These are phyloP conservation scores for Argynnis bischoffii DNA, from an alignment of 2,888 invertebrate genomes.

Conservation along the genomic window DNA sequence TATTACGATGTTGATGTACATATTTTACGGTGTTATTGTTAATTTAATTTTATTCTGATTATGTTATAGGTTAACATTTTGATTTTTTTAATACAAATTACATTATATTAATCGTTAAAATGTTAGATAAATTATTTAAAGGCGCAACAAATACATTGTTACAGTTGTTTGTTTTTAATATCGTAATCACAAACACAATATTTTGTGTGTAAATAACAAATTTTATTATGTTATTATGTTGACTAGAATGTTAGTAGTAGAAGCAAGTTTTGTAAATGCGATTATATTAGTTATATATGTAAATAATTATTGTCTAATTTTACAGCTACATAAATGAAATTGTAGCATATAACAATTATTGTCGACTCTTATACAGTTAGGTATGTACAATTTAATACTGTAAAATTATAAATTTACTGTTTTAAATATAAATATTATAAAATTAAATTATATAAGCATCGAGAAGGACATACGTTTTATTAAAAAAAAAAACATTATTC, in stretches of 20 bases:
- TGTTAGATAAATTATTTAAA: no score
- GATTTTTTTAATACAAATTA: no score
- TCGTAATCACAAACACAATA: slow-evolving; percentile 10
- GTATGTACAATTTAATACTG: slow-evolving; percentile 7
- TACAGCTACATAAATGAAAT: background rate
- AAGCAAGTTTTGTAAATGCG: slow-evolving; percentile 21
- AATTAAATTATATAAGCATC: background rate
- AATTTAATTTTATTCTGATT: no score
- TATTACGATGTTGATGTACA: no score
- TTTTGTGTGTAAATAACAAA: slow-evolving; percentile 13
- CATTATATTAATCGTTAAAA: no score
- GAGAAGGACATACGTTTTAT: background rate
- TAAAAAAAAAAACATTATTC: slow-evolving; percentile 36
- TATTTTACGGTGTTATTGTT: no score
- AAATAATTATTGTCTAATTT: slow-evolving; percentile 15
- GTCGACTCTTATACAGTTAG: background rate
- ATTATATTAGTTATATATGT: slow-evolving; percentile 7
- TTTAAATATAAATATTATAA: slow-evolving; percentile 1
- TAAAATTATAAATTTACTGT: slow-evolving; percentile 8
- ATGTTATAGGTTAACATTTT: no score
- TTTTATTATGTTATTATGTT: slow-evolving; percentile 3
- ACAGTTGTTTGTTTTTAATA: background rate
- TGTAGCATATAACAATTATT: slow-evolving; percentile 10
- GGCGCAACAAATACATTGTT: background rate
- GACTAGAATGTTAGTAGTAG: background rate